phyloP scores from a whole-genome alignment of 1,140 invertebrate species.

The roundworm (Caenorhabditis elegans) region DNA sequence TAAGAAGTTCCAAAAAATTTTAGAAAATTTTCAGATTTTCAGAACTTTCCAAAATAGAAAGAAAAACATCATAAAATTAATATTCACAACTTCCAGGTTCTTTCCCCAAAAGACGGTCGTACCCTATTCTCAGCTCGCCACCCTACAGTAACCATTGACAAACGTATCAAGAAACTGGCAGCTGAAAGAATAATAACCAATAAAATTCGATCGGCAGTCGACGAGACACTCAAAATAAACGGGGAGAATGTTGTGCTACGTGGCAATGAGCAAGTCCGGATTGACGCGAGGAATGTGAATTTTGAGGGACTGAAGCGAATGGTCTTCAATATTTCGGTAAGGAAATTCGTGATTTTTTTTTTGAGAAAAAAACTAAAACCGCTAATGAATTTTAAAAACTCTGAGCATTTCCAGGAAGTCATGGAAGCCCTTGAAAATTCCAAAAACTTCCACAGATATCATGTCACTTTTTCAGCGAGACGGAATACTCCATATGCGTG shows the following conservation, averaged over 20 bases:
- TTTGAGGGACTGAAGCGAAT: conserved; percentile 20
- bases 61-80: background rate
- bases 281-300: background rate
- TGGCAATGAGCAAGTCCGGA: background rate
- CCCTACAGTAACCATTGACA: conserved; percentile 5
- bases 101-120: background rate
- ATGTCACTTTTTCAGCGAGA: background rate
- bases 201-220: background rate
- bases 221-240: background rate
- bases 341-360: background rate
- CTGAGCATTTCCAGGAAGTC: too few relatives aligned
- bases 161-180: background rate
- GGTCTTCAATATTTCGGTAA: conserved; percentile 16
- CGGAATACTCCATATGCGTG: conserved; percentile 1
- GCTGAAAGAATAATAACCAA: background rate
- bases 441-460: too few relatives aligned
- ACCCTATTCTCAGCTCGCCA: background rate
- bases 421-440: too few relatives aligned
- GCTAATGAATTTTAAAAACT: background rate
- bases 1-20: too few relatives aligned
- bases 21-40: too few relatives aligned
- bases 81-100: background rate
- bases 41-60: too few relatives aligned
- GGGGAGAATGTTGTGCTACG: conserved; percentile 12
- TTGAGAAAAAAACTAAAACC: too few relatives aligned